Base-by-base conservation (phyloP, 2,888 invertebrate species). In the Athripsodes cinereus region DNA sequence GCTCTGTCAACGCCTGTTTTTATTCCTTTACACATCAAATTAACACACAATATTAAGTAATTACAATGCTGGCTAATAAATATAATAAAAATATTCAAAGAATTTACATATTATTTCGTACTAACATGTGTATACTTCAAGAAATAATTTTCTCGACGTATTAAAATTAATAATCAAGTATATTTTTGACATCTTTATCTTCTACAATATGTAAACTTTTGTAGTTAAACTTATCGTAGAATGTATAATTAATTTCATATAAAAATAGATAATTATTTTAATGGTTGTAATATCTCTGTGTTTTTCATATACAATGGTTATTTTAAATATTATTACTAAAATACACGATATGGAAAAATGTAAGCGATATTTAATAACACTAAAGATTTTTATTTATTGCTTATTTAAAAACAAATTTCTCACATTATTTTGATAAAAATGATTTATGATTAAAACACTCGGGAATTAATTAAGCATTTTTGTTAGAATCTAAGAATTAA, bases 291-390 rank as follows among this genome's bases (percentile, higher is more conserved):
- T 40, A 40, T 16, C 13, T n/a, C 13, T 5, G n/a, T 40, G 13
- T 40, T 40, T 40, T 40, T n/a, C n/a, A n/a, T 16, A 40, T 16
- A 40, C 40, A 40, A n/a, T n/a, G 40, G 40, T 16, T 40, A 40
- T 40, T 40, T 16, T 40, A 8, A 31, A 31, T 31, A 31, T 31
- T 8, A n/a, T n/a, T n/a, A n/a, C n/a, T n/a, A n/a, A n/a, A 11
- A 31, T 8, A 40, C 40, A 40, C 40, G 48, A 21, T 48, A 19
- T 18, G 48, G 19, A 20, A 19, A 40, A 47, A 16, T 50, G 50
- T 50, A 21, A 50, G 20, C 50, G 26, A 50, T 50, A 26, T 50
- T 50, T 22, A 50, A 50, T 50, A 48, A 48, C 10, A 21, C 48
- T 18, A n/a, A 50, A 18, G 20, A 22, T 22, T 20, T 26, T 22